Base-by-base conservation (phyloP, 1,140 invertebrate species). In the Penaeus indicus region DNA sequence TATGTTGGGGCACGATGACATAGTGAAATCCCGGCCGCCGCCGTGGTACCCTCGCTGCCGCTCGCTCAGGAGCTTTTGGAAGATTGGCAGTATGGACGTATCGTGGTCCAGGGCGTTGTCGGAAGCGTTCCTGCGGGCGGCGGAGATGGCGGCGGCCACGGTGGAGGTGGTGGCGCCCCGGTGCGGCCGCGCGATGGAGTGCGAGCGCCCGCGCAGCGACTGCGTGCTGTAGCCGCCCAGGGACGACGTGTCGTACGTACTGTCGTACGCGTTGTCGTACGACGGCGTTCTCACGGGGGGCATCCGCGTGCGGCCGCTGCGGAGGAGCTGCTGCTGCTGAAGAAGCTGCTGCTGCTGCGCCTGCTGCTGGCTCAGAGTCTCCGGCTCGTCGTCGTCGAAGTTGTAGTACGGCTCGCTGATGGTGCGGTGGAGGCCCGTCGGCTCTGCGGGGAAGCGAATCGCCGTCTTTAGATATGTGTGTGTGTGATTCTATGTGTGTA, bases 1-100 rank as follows among this genome's bases (percentile, higher is more conserved):
- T 93, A 98, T 97, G 94, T 97, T 98, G 13, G 97, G 97, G 93
- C 97, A 98, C 91, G 97, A 97, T 90, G 97, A 95, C 81, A 97
- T 96, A 84, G 96, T 96, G n/a, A 95, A 92, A 94, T 75, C 96
- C 27, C 91, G 91, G 82, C 91, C 91, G 64, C 90, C 87, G 62
- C 91, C 85, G 27, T 85, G 82, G 38, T 89, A 89, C 54, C 90
- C 91, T 79, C 91, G 85, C 91, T 96, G 96, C 89, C 96, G 94
- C 92, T 97, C 96, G 32, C 96, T 97, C 69, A 97, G 94, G 60
- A 97, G 94, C 93, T 97, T 97, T 91, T 97, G 96, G 93, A 98
- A 98, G 92, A 98, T 98, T 3, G 97, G 97, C 91, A 98, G 93
- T 90, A 98, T 97, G 84, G 96, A 96, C 19, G 90, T 91, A 85